Evolutionary conservation across 2,113 vertebrate genomes (phyloP).

Genomic region (Sus scrofa): T2T-Sscrofa CM000818.6:105378501-105379000

Average conservation of each 20-base stretch:
- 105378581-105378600: not conserved
- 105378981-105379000: not conserved
- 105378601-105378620: not conserved
- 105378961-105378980: not conserved
- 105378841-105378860: not conserved
- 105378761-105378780: not conserved
- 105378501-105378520: not conserved
- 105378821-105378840: conserved; percentile 26
- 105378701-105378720: not conserved
- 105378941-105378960: not conserved
- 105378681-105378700: conserved; percentile 12
- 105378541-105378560: not conserved
- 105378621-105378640: not conserved
- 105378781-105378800: not conserved
- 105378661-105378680: not conserved
- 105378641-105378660: not conserved
- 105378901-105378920: not conserved
- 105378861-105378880: not conserved
- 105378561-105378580: not conserved
- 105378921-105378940: not conserved
- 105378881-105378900: not conserved
- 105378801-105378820: not conserved
- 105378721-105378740: not conserved
- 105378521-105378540: not conserved
- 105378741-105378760: conserved; percentile 23